Conservation (phyloP, 2,797 vertebrate species). For the Hirundo rustica region DNA sequence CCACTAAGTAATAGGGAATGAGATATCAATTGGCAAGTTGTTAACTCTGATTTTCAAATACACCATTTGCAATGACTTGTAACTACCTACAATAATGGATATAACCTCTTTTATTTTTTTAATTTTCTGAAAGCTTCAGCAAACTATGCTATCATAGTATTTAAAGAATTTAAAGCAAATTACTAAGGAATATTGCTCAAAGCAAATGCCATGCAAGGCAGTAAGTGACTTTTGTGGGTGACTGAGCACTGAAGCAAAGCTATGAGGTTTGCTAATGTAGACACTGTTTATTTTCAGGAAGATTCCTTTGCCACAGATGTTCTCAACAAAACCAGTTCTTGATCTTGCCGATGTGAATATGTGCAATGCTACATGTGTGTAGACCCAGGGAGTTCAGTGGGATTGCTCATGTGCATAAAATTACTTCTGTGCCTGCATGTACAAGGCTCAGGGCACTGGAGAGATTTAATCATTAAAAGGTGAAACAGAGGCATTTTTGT, state of each 20-base stretch:
- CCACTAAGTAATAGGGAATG: conserved; percentile 48
- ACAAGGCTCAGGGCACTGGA: conserved; percentile 6
- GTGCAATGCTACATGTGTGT: neutral
- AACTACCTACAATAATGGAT: conserved; percentile 39
- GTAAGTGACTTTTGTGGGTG: conserved; percentile 57
- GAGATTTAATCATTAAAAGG: conserved; percentile 44
- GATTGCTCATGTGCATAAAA: conserved; percentile 47
- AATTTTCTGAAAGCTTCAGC: conserved; percentile 50
- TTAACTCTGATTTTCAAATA: conserved; percentile 59
- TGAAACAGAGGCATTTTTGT: conserved; percentile 53
- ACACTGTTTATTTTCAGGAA: conserved; percentile 24
- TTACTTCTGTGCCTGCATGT: conserved; percentile 11
- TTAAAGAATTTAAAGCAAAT: conserved; percentile 56
- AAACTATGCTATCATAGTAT: conserved; percentile 8
- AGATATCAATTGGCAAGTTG: conserved; percentile 52
- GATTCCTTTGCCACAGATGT: conserved; percentile 34
- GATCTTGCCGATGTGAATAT: conserved; percentile 21
- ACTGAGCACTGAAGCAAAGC: conserved; percentile 51
- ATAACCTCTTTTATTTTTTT: neutral
- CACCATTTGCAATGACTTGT: conserved; percentile 32
- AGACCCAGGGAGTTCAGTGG: neutral
- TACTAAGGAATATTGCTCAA: conserved; percentile 39
- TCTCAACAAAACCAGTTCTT: conserved; percentile 24
- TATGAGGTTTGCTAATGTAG: conserved; percentile 28
- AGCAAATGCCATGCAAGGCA: conserved; percentile 8